Evolutionary conservation across 2,888 invertebrate genomes (phyloP), one percentile per base, ranked within the genome.

Genomic region (Drosophila ustulata): DNA sequence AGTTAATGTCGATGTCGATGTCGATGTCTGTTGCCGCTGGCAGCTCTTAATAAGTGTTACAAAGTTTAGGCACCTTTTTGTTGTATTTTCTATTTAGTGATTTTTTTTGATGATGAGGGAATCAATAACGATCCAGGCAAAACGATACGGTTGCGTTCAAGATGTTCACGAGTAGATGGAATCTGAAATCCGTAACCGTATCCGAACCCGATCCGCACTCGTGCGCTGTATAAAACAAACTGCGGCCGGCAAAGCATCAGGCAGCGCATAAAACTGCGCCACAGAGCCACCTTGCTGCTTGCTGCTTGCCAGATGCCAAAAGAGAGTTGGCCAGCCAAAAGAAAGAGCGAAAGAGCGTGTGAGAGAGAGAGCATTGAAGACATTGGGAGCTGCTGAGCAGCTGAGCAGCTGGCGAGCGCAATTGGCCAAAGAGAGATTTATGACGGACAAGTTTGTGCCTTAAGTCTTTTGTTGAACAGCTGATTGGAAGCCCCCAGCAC

Each of bases 141-240:
- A 30, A 49, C 57, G 57, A 47, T 18, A 46, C 45, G 46, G 55
- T 26, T 32, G 55, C 43, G 43, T 45, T 45, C 32, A 45, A 45
- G 25, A 39, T 53, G 55, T 43, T 30, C 55, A 55, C 46, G 57
- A 28, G 45, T 30, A 55, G 30, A 11, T 41, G 18, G 26, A 43
- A 43, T 23, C 47, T 18, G 26, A 57, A 39, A 57, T 75, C 71
- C 67, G 74, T 51, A 69, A 66, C 67, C 71, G 75, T 71, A 71
- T 56, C 75, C 75, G 75, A 55, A 73, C 66, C 78, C 78, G 78
- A 78, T 64, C 75, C 75, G 86, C 80, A 86, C 89, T 83, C 82
- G 81, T 79, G 82, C 82, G 88, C 84, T 85, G 82, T 87, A 70
- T 81, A 81, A 85, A 82, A 81, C 89, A 82, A 87, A 90, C 90